Conservation (phyloP, 2,888 invertebrate species). For the Trichopria drosophilae region DNA sequence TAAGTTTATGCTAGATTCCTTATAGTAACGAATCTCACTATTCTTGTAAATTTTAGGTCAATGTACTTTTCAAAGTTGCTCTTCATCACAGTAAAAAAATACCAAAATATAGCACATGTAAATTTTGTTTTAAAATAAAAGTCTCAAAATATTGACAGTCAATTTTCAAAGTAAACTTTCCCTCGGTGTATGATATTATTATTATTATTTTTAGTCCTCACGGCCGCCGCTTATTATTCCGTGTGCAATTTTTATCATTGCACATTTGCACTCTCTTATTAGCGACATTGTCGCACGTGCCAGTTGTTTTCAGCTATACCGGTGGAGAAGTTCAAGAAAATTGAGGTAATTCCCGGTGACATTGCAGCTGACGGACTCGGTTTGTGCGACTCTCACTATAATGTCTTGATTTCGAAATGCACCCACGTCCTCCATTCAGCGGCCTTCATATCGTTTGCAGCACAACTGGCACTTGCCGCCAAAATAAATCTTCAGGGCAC, state of each 20-base stretch:
- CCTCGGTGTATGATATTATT: neutral
- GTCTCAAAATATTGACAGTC: too few species aligned
- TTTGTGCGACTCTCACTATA: conserved; percentile 53
- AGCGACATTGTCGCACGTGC: too few species aligned
- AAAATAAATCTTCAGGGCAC: conserved; percentile 67
- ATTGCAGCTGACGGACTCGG: conserved; percentile 54
- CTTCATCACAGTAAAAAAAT: too few species aligned
- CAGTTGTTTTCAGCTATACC: conserved; percentile 40
- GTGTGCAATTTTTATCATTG: too few species aligned
- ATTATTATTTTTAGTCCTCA: too few species aligned
- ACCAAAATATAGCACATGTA: neutral
- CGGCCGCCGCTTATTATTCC: too few species aligned
- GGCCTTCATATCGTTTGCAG: conserved; percentile 67
- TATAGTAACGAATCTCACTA: neutral
- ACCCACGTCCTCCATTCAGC: conserved; percentile 65
- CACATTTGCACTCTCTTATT: too few species aligned
- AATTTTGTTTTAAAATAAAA: conserved; percentile 4
- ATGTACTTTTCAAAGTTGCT: neutral
- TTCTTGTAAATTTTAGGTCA: neutral
- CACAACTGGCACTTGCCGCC: conserved; percentile 62
- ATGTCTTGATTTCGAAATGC: conserved; percentile 46
- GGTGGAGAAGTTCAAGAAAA: conserved; percentile 53
- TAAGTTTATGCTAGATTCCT: conserved; percentile 28
- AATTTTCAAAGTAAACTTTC: too few species aligned
- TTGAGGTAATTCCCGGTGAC: conserved; percentile 59